A percentile compares a stretch with the other conserved stretches of the same genome.
phyloP scores from a whole-genome alignment of 1,140 invertebrate genomes.

The Penaeus vannamei region DNA sequence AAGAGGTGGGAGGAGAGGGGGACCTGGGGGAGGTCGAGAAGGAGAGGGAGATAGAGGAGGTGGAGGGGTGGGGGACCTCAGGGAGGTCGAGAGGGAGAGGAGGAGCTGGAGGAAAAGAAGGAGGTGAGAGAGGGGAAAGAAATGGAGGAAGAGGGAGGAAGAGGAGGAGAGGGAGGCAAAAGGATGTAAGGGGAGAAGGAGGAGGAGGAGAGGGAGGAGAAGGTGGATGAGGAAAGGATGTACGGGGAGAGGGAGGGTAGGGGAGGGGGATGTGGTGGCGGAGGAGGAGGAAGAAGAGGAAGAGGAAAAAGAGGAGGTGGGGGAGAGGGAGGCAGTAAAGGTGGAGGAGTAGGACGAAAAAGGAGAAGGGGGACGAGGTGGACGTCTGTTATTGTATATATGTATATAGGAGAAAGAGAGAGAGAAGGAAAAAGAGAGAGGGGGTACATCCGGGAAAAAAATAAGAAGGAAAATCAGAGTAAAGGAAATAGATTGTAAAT shows the following conservation, averaged over 20 bases:
- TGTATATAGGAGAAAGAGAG: conserved; percentile 1
- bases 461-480: not conserved
- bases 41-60: not conserved
- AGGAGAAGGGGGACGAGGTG: not conserved
- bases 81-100: not conserved
- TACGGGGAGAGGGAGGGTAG: not conserved
- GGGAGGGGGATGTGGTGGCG: too few relatives aligned
- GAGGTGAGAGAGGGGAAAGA: not conserved
- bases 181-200: not conserved
- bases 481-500: too few relatives aligned
- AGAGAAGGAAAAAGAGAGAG: not conserved
- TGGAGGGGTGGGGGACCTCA: not conserved
- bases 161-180: too few relatives aligned
- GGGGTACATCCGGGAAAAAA: not conserved
- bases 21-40: not conserved
- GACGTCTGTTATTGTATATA: too few relatives aligned
- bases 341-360: not conserved
- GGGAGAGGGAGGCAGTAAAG: not conserved
- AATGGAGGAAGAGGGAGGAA: not conserved
- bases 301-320: not conserved
- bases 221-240: not conserved
- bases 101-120: not conserved
- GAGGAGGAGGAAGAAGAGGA: not conserved
- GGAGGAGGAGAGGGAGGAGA: not conserved
- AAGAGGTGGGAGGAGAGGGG: not conserved